These are phyloP conservation scores for Drosophila pectinifera DNA, from an alignment of 1,140 invertebrate species.

Conservation along the genomic window DNA sequence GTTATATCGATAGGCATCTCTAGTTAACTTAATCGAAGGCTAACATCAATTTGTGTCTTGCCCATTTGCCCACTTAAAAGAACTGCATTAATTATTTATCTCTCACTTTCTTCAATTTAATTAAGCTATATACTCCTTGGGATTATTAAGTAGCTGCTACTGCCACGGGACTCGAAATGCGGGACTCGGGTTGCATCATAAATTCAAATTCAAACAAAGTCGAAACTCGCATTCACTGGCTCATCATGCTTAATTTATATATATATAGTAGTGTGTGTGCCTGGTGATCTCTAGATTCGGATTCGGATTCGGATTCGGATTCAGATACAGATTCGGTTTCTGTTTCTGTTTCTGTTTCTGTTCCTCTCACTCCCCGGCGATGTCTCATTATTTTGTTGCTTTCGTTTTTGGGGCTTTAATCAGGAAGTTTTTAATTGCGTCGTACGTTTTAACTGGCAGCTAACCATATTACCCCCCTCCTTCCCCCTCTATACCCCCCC, in stretches of 20 bases:
- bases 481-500: not conserved
- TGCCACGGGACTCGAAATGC: slow-evolving; percentile 41
- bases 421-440: slow-evolving; percentile 82
- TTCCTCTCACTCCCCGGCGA: not conserved
- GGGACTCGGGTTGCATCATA: slow-evolving; percentile 62
- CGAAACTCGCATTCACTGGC: slow-evolving; percentile 69
- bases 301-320: slow-evolving; percentile 19
- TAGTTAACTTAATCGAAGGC: not conserved
- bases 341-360: not conserved
- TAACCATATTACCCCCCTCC: slow-evolving; percentile 52
- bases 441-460: slow-evolving; percentile 70
- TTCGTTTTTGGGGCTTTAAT: slow-evolving; percentile 76
- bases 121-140: slow-evolving; percentile 15
- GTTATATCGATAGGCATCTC: not conserved
- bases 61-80: no score
- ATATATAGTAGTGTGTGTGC: slow-evolving; percentile 15
- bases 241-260: slow-evolving; percentile 57
- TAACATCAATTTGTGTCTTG: not conserved
- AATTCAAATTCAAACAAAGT: slow-evolving; percentile 67
- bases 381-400: slow-evolving; percentile 47
- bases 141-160: slow-evolving; percentile 40
- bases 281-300: slow-evolving; percentile 29
- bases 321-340: slow-evolving; percentile 25
- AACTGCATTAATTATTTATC: not conserved
- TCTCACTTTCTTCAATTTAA: slow-evolving; percentile 7